These are phyloP conservation scores for Melanerpes aurifrons DNA, from an alignment of 2,113 vertebrate genomes.

Conservation along the genomic window DNA sequence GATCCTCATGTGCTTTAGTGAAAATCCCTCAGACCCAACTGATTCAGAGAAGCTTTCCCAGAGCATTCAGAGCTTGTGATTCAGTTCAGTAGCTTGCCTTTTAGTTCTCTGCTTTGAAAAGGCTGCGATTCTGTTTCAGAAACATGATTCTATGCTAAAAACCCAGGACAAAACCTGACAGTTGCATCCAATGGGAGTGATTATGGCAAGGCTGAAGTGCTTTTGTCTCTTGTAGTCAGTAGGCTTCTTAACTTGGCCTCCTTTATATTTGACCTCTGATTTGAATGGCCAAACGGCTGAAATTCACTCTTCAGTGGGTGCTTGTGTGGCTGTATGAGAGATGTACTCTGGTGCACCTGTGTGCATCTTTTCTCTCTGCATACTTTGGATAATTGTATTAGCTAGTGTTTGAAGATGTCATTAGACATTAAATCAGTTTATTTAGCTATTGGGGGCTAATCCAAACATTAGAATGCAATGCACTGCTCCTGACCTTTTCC, in stretches of 20 bases:
- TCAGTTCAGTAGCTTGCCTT: not conserved
- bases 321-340: not conserved
- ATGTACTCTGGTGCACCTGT: not conserved
- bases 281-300: not conserved
- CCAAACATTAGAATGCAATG: slow-evolving; percentile 16
- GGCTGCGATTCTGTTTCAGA: not conserved
- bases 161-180: not conserved
- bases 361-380: not conserved
- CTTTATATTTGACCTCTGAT: not conserved
- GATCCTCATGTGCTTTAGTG: not conserved
- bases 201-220: not conserved
- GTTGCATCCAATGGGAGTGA: not conserved
- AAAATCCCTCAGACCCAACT: slow-evolving; percentile 4
- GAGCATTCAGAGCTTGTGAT: not conserved
- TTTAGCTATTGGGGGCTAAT: slow-evolving; percentile 39
- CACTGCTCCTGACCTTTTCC: slow-evolving; percentile 24
- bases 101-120: not conserved
- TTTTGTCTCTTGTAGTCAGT: not conserved
- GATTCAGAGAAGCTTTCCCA: not conserved
- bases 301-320: not conserved
- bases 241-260: not conserved
- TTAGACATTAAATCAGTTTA: slow-evolving; percentile 53
- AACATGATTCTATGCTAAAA: not conserved
- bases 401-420: slow-evolving; percentile 49
- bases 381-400: slow-evolving; percentile 33